Evolutionary conservation across 2,797 vertebrate species (phyloP), one percentile per base, ranked within the genome.

Genomic region (Babyrousa celebensis): DNA sequence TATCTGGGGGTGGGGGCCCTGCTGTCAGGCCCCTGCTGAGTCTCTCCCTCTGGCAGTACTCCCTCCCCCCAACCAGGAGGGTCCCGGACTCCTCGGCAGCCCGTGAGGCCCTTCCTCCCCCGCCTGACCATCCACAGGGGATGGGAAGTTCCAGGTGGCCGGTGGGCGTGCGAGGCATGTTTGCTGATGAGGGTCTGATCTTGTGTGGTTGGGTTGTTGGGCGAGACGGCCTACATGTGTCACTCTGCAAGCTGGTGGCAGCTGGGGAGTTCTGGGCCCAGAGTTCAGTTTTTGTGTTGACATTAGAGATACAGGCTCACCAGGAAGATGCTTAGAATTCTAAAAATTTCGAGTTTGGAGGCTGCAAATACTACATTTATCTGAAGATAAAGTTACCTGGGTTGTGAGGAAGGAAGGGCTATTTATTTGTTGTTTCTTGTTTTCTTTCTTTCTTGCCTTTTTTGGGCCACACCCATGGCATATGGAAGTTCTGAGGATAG

Each of bases 151-250:
- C 20, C 75, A 43, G 52, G 29, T 21, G 27, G 17, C 70, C 18
- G 5, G 16, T 0, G 27, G 2, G 0, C 12, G 68, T 29, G 14
- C 0, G 3, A 21, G 74, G 68, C 43, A 18, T 1, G 6, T 18
- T 52, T 25, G 48, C 25, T 25, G 1, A 3, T 10, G 40, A 10
- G 1, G 32, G 29, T 21, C 40, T 17, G 6, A 9, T 11, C 23
- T 40, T 36, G 58, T 11, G 16, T 85, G 83, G 58, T 52, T 16
- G 25, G 5, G 36, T 17, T 1, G 85, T 17, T 77, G 48, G 72
- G 70, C 16, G 16, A 48, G 63, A 58, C 27, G 8, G 18, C 68
- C 32, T 27, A 5, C 18, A 1, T 36, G 16, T 12, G 7, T 68
- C 67, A 23, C 18, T 12, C 25, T 17, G 12, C 11, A 1, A 1